phyloP scores from a whole-genome alignment of 1,140 invertebrate genomes.

The Geopemphigus sp. region DNA sequence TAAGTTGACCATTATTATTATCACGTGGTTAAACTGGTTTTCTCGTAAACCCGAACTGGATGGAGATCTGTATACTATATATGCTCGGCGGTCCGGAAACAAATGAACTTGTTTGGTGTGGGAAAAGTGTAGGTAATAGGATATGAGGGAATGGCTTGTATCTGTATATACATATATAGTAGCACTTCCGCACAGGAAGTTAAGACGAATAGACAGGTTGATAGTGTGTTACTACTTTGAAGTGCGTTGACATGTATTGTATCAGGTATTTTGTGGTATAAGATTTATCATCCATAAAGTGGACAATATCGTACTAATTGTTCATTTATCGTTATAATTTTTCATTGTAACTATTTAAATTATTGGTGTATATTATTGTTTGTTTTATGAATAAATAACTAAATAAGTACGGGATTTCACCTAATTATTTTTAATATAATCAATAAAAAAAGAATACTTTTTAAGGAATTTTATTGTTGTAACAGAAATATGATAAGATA shows the following conservation, averaged over 20 bases:
- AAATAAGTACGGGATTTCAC: no score
- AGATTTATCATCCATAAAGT: not conserved
- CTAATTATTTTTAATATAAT: no score
- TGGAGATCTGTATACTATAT: conserved; percentile 4
- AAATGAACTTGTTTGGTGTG: conserved; percentile 44
- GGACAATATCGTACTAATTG: not conserved
- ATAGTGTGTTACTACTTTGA: not conserved
- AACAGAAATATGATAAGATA: no score
- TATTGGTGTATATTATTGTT: no score
- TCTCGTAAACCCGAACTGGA: not conserved
- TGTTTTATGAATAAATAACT: no score
- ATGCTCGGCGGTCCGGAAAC: conserved; percentile 35
- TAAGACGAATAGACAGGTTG: not conserved
- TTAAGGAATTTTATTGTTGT: no score
- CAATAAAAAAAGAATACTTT: no score
- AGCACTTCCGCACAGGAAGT: conserved; percentile 37
- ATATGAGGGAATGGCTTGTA: conserved; percentile 3
- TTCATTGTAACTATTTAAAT: no score
- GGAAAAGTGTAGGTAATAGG: conserved; percentile 16
- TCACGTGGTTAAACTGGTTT: conserved; percentile 33
- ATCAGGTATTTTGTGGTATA: not conserved
- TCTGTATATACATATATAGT: not conserved
- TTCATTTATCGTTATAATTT: not conserved
- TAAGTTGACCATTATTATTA: conserved; percentile 12
- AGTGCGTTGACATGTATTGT: not conserved